phyloP scores from a whole-genome alignment of 2,797 vertebrate species.

The Parauchenoglanis ngamensis region DNA sequence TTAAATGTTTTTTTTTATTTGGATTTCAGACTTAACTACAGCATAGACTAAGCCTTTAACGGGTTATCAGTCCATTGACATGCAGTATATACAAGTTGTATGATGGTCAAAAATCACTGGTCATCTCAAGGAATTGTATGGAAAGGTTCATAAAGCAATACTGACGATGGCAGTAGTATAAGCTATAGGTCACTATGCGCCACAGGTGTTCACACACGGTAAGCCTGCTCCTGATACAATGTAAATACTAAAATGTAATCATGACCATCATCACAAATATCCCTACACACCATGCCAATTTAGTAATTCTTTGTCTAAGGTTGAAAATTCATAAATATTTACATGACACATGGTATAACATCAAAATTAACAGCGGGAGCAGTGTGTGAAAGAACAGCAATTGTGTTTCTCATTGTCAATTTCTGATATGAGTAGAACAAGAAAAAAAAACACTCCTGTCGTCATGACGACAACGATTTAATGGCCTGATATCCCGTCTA shows the following conservation, averaged over 20 bases:
- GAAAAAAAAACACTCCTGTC: neutral
- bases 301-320: neutral
- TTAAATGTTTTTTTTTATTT: neutral
- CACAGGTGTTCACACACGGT: neutral
- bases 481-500: neutral
- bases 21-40: neutral
- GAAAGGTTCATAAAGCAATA: neutral
- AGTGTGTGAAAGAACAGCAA: neutral
- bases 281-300: neutral
- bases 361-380: neutral
- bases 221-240: neutral
- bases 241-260: neutral
- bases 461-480: neutral
- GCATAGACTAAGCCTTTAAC: neutral
- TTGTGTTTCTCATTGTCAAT: neutral
- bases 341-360: neutral
- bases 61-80: neutral
- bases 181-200: too few relatives aligned
- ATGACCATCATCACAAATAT: neutral
- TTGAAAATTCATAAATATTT: neutral
- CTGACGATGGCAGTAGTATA: neutral
- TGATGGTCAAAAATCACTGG: neutral
- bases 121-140: neutral
- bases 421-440: neutral
- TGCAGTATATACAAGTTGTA: neutral